Evolutionary conservation across 2,113 vertebrate species (phyloP).

Genomic region (Acanthochromis polyacanthus): DNA sequence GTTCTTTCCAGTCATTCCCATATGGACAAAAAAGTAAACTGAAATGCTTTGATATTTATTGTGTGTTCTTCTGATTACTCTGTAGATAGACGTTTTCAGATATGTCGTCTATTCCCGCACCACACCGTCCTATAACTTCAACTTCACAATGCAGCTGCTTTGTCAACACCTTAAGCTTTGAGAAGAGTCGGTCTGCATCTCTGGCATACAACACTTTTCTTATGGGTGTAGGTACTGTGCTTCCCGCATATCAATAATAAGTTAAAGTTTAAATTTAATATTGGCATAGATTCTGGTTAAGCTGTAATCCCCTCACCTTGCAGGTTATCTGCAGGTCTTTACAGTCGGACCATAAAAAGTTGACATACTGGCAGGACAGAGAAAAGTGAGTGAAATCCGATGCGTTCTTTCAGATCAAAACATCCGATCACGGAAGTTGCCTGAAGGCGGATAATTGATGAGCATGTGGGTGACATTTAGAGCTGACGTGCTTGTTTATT

Average conservation of each 20-base stretch:
- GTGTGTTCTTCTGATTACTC: no score
- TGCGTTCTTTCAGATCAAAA: neutral
- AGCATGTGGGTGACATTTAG: neutral
- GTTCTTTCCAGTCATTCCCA: neutral
- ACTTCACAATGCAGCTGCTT: neutral
- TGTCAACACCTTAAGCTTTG: neutral
- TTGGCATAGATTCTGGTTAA: neutral
- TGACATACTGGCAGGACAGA: neutral
- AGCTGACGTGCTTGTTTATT: neutral
- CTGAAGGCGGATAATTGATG: neutral
- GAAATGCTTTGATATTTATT: no score
- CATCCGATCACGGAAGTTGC: neutral
- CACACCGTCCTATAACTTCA: neutral
- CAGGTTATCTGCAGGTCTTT: conserved; percentile 9
- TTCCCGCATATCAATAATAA: neutral
- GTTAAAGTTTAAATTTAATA: conserved; percentile 6
- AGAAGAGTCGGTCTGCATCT: neutral
- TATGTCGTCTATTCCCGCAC: no score
- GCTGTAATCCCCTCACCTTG: neutral
- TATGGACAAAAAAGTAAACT: neutral
- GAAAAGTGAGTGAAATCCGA: neutral
- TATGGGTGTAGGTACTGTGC: neutral
- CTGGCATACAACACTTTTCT: neutral
- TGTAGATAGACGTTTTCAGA: no score
- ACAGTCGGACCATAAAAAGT: neutral